Base-by-base conservation (phyloP, 2,888 invertebrate species). In the Macroteleia sp. region DNA sequence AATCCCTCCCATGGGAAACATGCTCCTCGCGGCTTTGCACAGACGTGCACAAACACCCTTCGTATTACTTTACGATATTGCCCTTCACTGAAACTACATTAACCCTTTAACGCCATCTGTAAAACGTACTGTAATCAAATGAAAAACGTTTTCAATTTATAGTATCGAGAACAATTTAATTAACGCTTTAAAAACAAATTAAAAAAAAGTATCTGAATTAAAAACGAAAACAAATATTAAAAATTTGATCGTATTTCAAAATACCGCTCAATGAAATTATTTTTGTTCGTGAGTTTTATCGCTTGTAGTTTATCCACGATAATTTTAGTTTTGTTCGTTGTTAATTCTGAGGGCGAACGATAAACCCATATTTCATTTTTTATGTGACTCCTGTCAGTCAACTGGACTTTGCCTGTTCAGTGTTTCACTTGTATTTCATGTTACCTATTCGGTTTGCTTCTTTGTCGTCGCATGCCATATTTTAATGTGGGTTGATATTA, bases 1-100 rank as follows among this genome's bases (percentile, higher is more conserved):
- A 59, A 67, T 54, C 52, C 34, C 32, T 41, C 39, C 42, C 75
- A 14, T 28, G 79, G 61, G 77, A 67, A 61, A 48, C 77, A 39
- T 30, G 28, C 46, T 39, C 39, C 36, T 62, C 44, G 32, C 19
- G 34, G 41, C 50, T 32, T 20, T 16, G 14, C 50, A 17, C 34
- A 41, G 30, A 57, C 57, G 32, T 28, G 28, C 52, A 30, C 61
- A 52, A 69, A 56, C 42, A 64, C 14, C 30, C 50, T 34, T 16
- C 42, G n/a, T 50, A 48, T 39, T 59, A 41, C 52, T 52, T 74
- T 57, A 50, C 64, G 44, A 52, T 66, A 59, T 54, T 66, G 48
- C 62, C 28, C 22, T n/a, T 32, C 36, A 22, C 2, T 17, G 30
- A 71, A 62, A 61, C 41, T 59, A 12, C 32, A 42, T 61, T 70